These are phyloP conservation scores for Channa maculata DNA, from an alignment of 2,113 vertebrate species.

Conservation along the genomic window DNA sequence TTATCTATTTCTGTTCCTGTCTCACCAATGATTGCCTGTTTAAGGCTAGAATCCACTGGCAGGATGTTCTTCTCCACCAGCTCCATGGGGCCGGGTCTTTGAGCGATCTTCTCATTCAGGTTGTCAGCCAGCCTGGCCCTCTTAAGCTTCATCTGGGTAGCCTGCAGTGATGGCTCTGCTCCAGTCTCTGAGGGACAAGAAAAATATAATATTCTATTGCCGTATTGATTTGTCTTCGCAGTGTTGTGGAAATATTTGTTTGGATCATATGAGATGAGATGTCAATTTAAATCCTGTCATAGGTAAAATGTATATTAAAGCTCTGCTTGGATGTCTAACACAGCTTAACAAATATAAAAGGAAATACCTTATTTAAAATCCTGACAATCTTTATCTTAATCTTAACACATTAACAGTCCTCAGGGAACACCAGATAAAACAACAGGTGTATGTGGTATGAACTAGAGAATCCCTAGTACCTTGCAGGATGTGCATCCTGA, in stretches of 20 bases:
- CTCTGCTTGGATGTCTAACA: no score
- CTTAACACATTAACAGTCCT: neutral
- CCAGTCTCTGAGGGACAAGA: slow-evolving; percentile 86
- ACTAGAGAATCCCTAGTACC: slow-evolving; percentile 76
- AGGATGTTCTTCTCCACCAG: slow-evolving; percentile 98
- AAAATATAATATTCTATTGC: neutral
- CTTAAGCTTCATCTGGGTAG: slow-evolving; percentile 97
- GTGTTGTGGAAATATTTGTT: neutral
- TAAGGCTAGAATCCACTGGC: slow-evolving; percentile 94
- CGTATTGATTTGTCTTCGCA: neutral
- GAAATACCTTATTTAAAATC: neutral
- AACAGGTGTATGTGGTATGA: neutral
- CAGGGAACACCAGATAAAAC: neutral
- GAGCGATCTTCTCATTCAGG: slow-evolving; percentile 98
- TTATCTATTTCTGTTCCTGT: no score
- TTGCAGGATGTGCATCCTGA: slow-evolving; percentile 99
- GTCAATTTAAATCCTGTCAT: no score
- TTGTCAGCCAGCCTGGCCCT: slow-evolving; percentile 95
- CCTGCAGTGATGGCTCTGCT: slow-evolving; percentile 95
- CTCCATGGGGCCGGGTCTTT: slow-evolving; percentile 97
- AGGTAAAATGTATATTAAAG: no score
- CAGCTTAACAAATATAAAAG: neutral
- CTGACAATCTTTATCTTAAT: neutral
- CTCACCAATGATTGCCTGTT: slow-evolving; percentile 96
- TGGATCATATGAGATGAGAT: no score